Evolutionary conservation across 2,888 invertebrate species (phyloP).

Genomic region (Ennomos fuscantarius): DNA sequence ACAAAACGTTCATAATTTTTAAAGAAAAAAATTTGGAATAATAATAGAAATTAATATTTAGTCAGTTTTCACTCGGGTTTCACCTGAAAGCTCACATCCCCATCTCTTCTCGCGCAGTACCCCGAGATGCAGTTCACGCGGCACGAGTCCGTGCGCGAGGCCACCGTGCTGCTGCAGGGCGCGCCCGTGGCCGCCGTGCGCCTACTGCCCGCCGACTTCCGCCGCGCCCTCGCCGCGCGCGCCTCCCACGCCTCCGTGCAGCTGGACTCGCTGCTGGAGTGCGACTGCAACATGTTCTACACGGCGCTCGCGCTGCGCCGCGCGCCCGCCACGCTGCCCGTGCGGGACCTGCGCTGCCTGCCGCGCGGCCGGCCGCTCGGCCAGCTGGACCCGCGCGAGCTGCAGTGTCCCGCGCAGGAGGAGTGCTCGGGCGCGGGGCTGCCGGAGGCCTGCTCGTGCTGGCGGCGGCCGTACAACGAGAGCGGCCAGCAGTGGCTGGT

Average conservation of each 20-base stretch:
- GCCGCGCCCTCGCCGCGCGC: neutral
- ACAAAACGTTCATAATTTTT: too few species aligned
- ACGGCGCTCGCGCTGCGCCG: constrained; percentile 5
- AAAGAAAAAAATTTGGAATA: too few species aligned
- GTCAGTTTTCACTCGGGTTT: too few species aligned
- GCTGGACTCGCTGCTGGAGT: constrained; percentile 17
- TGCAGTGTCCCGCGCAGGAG: constrained; percentile 34
- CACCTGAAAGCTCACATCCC: too few species aligned
- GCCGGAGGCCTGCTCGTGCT: constrained; percentile 24
- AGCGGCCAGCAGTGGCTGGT: constrained; percentile 33
- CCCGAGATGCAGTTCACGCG: constrained; percentile 20
- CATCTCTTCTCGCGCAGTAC: constrained; percentile 14
- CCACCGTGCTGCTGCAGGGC: constrained; percentile 1
- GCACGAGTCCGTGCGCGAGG: constrained; percentile 7
- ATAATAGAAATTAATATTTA: too few species aligned
- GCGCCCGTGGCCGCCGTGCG: constrained; percentile 13
- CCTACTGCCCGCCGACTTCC: constrained; percentile 13
- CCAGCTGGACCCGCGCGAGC: constrained; percentile 18
- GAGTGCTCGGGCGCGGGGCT: constrained; percentile 19
- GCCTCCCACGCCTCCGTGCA: constrained; percentile 1
- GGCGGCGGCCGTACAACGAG: neutral
- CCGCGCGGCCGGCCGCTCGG: too few species aligned
- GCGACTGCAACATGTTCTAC: constrained; percentile 40
- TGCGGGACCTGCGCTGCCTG: too few species aligned
- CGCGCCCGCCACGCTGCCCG: constrained; percentile 3